Evolutionary conservation across 2,797 vertebrate genomes (phyloP).

Genomic region (Acestrorhynchus altus): DNA sequence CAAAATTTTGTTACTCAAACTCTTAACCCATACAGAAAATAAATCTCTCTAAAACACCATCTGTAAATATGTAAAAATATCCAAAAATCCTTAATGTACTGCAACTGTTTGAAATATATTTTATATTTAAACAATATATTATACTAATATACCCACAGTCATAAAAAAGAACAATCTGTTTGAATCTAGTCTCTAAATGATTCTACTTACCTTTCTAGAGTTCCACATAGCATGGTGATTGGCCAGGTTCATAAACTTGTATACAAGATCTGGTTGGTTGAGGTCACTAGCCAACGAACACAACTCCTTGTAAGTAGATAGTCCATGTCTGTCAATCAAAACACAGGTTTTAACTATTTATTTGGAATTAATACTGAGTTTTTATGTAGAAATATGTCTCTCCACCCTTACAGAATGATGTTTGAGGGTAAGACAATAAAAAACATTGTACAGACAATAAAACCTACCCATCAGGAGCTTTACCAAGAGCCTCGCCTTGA

Average conservation of each 20-base stretch:
- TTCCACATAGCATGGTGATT: slow-evolving; percentile 99
- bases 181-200: background rate
- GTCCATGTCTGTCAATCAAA: slow-evolving; percentile 83
- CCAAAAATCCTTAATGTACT: too few relatives aligned
- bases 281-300: slow-evolving; percentile 97
- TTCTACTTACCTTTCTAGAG: slow-evolving; percentile 91
- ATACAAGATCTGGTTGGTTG: slow-evolving; percentile 96
- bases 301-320: slow-evolving; percentile 97
- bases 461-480: slow-evolving; percentile 95
- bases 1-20: too few relatives aligned
- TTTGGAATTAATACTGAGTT: background rate
- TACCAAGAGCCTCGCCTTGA: slow-evolving; percentile 90
- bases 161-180: too few relatives aligned
- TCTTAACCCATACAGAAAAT: too few relatives aligned
- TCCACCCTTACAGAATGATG: too few relatives aligned
- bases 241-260: slow-evolving; percentile 99
- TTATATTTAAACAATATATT: too few relatives aligned
- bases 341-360: slow-evolving; percentile 11
- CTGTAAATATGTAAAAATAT: too few relatives aligned
- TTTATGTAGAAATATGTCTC: too few relatives aligned
- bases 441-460: background rate
- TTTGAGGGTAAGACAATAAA: too few relatives aligned
- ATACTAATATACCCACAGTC: too few relatives aligned
- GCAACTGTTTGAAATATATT: too few relatives aligned
- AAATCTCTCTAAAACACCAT: too few relatives aligned